phyloP scores from a whole-genome alignment of 2,888 invertebrate genomes.

The Chalcosyrphus nemorum region DNA sequence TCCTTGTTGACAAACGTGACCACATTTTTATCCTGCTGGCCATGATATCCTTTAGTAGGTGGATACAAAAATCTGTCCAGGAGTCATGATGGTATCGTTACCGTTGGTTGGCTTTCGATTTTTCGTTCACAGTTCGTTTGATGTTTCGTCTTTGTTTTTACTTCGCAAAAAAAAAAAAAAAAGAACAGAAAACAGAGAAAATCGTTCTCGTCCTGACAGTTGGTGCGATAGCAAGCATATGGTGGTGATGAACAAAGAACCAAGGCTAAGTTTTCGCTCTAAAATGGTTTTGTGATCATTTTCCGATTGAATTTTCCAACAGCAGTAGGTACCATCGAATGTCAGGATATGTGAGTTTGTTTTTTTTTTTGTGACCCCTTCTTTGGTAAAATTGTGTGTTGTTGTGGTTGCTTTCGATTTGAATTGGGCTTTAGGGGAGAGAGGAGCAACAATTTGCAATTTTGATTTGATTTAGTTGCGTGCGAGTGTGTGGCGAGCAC shows the following conservation, averaged over 20 bases:
- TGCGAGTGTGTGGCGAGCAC: not conserved
- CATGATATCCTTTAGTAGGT: too few relatives aligned
- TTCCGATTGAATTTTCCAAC: constrained; percentile 25
- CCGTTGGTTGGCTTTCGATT: constrained; percentile 44
- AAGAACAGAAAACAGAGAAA: too few relatives aligned
- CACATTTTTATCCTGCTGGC: constrained; percentile 34
- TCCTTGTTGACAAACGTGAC: constrained; percentile 66
- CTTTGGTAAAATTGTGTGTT: not conserved
- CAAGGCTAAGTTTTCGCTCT: constrained; percentile 13
- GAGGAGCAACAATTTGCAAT: constrained; percentile 14
- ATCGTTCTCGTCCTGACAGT: constrained; percentile 5
- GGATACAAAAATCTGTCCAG: constrained; percentile 8
- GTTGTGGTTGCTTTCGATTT: constrained; percentile 20
- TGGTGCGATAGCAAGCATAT: not conserved
- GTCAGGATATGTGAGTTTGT: not conserved
- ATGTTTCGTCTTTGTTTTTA: constrained; percentile 10
- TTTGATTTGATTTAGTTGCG: constrained; percentile 35
- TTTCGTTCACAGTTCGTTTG: constrained; percentile 50
- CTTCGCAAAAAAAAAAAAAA: too few relatives aligned
- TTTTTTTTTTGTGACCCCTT: not conserved
- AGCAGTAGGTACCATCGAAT: not conserved
- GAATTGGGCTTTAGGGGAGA: not conserved
- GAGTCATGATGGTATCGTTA: constrained; percentile 30
- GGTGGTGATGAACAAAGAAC: constrained; percentile 30
- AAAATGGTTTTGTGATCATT: constrained; percentile 36